Conservation (phyloP, 2,113 vertebrate genomes). For the Ophthalmolycus amberensis region DNA sequence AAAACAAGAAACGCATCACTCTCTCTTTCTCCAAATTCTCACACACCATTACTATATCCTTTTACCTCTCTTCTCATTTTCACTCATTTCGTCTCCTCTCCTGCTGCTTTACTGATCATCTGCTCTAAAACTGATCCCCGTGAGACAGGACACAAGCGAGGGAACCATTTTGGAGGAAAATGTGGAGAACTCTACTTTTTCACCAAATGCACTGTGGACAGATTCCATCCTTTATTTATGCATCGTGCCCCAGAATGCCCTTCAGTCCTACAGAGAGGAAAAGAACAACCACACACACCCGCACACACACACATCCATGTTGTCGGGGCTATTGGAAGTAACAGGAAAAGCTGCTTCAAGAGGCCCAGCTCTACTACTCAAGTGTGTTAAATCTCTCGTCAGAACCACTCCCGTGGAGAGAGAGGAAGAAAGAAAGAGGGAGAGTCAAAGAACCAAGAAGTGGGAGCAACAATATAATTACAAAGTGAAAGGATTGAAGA, state of each 20-base stretch:
- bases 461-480: slow-evolving; percentile 57
- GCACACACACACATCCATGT: slow-evolving; percentile 10
- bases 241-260: slow-evolving; percentile 55
- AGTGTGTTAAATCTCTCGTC: slow-evolving; percentile 63
- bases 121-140: slow-evolving; percentile 46
- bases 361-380: slow-evolving; percentile 41
- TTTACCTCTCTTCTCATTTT: slow-evolving; percentile 18
- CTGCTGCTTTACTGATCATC: slow-evolving; percentile 25
- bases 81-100: slow-evolving; percentile 36
- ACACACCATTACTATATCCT: slow-evolving; percentile 43
- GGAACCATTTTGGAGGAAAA: slow-evolving; percentile 70
- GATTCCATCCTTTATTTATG: slow-evolving; percentile 78
- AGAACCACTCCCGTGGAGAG: slow-evolving; percentile 34
- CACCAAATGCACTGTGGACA: slow-evolving; percentile 70
- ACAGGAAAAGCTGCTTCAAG: slow-evolving; percentile 52
- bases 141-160: slow-evolving; percentile 55
- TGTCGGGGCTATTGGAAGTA: slow-evolving; percentile 45
- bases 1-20: slow-evolving; percentile 51
- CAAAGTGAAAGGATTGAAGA: slow-evolving; percentile 40
- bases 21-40: slow-evolving; percentile 34
- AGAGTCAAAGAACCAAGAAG: slow-evolving; percentile 20
- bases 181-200: slow-evolving; percentile 56
- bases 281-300: slow-evolving; percentile 3
- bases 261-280: slow-evolving; percentile 32
- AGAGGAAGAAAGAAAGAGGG: slow-evolving; percentile 14